phyloP scores from a whole-genome alignment of 2,888 invertebrate species.

The Eupithecia exiguata region DNA sequence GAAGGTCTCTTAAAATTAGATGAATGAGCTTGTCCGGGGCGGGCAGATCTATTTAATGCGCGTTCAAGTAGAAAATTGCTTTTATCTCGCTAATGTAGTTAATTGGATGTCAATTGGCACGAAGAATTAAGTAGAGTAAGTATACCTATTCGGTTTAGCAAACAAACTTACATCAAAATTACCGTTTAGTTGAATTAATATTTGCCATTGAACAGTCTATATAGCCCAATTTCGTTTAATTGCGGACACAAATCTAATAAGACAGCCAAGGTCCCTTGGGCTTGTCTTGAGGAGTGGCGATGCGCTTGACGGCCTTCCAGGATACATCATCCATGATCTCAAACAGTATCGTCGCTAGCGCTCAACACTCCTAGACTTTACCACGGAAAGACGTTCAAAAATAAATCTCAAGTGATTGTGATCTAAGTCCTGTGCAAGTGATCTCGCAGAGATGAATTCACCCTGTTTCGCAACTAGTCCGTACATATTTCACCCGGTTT shows the following conservation, averaged over 20 bases:
- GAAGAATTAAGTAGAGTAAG: constrained; percentile 9
- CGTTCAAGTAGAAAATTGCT: constrained; percentile 43
- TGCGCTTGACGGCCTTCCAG: constrained; percentile 62
- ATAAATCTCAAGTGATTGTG: constrained; percentile 22
- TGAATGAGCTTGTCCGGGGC: constrained; percentile 41
- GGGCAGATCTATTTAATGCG: constrained; percentile 34
- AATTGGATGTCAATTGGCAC: constrained; percentile 33
- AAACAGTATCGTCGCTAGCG: constrained; percentile 67
- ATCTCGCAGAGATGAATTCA: constrained; percentile 65
- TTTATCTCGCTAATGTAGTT: constrained; percentile 42
- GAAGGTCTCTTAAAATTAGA: constrained; percentile 45
- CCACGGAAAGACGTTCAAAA: constrained; percentile 57
- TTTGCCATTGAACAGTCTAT: constrained; percentile 54
- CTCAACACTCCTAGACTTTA: constrained; percentile 64
- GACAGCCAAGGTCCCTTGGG: constrained; percentile 73
- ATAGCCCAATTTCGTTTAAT: constrained; percentile 58
- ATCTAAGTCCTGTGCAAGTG: constrained; percentile 31
- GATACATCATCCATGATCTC: constrained; percentile 59
- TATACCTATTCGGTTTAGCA: constrained; percentile 13
- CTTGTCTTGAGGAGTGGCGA: constrained; percentile 68
- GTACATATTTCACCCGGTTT: constrained; percentile 76
- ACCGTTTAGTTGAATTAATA: constrained; percentile 25
- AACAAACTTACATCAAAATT: constrained; percentile 11
- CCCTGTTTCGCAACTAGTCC: constrained; percentile 73
- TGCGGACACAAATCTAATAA: constrained; percentile 58